Evolutionary conservation across 2,888 invertebrate species (phyloP), one percentile per base, ranked within the genome.

Genomic region (Melinaea menophilus): DNA sequence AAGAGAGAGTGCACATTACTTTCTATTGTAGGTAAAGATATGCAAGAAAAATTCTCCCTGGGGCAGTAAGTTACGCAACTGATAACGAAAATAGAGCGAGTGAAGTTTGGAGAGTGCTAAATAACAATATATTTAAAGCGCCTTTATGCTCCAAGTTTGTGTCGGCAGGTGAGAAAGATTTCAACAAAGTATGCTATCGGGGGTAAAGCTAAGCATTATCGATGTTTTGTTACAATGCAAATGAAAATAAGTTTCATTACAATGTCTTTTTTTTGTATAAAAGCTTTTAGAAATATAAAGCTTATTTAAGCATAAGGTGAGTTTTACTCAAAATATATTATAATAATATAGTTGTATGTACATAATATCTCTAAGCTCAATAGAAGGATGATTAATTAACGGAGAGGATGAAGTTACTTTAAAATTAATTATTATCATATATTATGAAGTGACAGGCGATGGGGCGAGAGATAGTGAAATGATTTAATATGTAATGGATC

Each of bases 41-140:
- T 47, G 45, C 58, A 58, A 58, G 58, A 46, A 58, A 46, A 58
- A 33, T 58, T 47, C 51, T 51, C 58, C 47, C n/a, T 22, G 58
- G 46, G 45, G 46, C 7, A 47, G 46, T 58, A 58, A 58, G 11
- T 58, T 58, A 46, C 47, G 11, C 11, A 33, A 47, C 58, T 34
- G 58, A 58, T 58, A 58, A 58, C 12, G 45, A 47, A 47, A 47
- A 58, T 47, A 46, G 58, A 31, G 47, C 33, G 46, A 46, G 33
- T 33, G 45, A 47, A 58, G 46, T 58, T 46, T 31, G 46, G 22
- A 33, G 34, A 58, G 46, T 46, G 47, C 58, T 58, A 58, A 58
- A 58, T 58, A 58, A 58, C 41, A 58, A 47, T 58, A 12, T 33
- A 51, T 51, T 51, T 51, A 51, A 51, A 51, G 9, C 51, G 31